These are phyloP conservation scores for Drosophila aldrichi DNA, from an alignment of 2,888 invertebrate genomes.

Conservation along the genomic window DNA sequence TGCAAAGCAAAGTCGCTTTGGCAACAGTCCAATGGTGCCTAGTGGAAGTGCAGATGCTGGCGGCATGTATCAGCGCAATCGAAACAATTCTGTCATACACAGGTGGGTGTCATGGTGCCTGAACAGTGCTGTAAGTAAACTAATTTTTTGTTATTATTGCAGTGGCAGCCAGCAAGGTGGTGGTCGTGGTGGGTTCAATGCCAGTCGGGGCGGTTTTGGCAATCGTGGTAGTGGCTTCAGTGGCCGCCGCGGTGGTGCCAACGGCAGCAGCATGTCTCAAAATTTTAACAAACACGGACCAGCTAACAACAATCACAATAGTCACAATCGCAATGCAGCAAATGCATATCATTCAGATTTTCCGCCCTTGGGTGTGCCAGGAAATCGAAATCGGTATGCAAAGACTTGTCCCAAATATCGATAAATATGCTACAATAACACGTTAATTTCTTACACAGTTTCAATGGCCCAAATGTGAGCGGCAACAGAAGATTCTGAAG, in stretches of 20 bases:
- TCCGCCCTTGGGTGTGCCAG: conserved; percentile 74
- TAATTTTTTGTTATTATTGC: background rate
- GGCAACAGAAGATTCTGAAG: conserved; percentile 83
- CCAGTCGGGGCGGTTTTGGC: conserved; percentile 65
- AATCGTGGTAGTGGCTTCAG: conserved; percentile 63
- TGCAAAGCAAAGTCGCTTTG: conserved; percentile 83
- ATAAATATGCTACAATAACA: background rate
- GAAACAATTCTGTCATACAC: conserved; percentile 47
- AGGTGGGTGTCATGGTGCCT: conserved; percentile 45
- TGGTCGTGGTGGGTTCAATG: conserved; percentile 82
- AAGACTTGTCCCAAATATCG: background rate
- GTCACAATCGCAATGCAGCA: conserved; percentile 60
- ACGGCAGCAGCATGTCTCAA: conserved; percentile 53
- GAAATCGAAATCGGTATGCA: conserved; percentile 77
- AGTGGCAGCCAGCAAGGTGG: conserved; percentile 58
- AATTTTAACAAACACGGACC: conserved; percentile 84
- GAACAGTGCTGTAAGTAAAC: too few relatives aligned
- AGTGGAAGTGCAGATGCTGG: conserved; percentile 37
- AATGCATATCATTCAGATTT: conserved; percentile 82
- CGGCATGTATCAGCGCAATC: conserved; percentile 53
- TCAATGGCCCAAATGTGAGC: conserved; percentile 83
- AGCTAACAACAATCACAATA: conserved; percentile 32
- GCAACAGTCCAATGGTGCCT: conserved; percentile 46
- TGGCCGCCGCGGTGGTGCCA: conserved; percentile 85
- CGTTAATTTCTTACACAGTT: conserved; percentile 67